Evolutionary conservation across 1,140 invertebrate genomes (phyloP).

Genomic region (Brachionus angularis): DNA sequence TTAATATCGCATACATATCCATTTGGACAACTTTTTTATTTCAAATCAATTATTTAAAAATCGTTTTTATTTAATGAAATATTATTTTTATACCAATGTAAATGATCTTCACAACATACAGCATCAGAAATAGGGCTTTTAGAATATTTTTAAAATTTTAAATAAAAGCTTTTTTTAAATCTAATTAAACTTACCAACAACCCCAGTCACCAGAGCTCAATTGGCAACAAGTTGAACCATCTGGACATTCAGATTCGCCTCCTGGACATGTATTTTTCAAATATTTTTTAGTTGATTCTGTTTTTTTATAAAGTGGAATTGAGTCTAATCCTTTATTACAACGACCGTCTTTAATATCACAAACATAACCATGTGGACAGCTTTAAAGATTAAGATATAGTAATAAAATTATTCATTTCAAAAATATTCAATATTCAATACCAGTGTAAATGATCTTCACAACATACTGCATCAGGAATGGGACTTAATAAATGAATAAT

Average conservation of each 20-base stretch:
- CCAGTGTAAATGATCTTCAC: neutral
- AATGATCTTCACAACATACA: conserved; percentile 14
- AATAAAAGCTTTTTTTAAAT: neutral
- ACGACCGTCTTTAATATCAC: conserved; percentile 47
- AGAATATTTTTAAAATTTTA: neutral
- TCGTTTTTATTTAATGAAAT: too few relatives aligned
- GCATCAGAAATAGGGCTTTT: conserved; percentile 18
- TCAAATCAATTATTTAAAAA: too few relatives aligned
- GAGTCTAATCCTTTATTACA: conserved; percentile 45
- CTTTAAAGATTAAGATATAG: neutral
- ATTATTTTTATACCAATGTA: conserved; percentile 34
- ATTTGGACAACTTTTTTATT: conserved; percentile 51
- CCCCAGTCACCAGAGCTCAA: conserved; percentile 50
- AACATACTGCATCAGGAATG: neutral
- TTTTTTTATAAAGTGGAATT: conserved; percentile 38
- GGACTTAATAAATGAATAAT: neutral
- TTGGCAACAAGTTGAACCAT: conserved; percentile 56
- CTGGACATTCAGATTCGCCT: conserved; percentile 50
- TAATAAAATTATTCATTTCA: neutral
- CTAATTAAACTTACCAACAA: conserved; percentile 47
- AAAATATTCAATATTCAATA: neutral
- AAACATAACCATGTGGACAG: conserved; percentile 50
- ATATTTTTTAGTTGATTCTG: neutral
- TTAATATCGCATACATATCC: conserved; percentile 50
- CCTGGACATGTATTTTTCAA: conserved; percentile 46